Evolutionary conservation across 2,797 vertebrate species (phyloP), one percentile per base, ranked within the genome.

Genomic region (Ibycter americanus): DNA sequence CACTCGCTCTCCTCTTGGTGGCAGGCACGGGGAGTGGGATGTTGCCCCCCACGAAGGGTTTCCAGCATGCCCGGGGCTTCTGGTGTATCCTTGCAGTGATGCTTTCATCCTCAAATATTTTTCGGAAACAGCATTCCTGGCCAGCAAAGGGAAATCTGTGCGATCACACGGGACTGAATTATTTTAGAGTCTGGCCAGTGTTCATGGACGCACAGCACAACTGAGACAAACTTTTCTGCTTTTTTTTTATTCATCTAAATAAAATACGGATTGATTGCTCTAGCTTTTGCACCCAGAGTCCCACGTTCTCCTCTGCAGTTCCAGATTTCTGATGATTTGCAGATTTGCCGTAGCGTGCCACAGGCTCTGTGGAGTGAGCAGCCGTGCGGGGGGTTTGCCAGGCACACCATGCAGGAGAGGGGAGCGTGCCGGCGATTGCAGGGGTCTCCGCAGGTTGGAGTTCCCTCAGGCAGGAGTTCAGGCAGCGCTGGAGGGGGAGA

Each of bases 121-220:
- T 67, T 20, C 2, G 14, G 66, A 52, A 77, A 22, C 4, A 8
- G 5, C 12, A 2, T 74, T 79, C 52, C 81, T 51, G 65, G 34
- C 40, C 54, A 66, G 67, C n/a, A 12, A 83, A 65, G 46, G 67
- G 22, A 90, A 65, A 47, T 16, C 82, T 9, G 6, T 22, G 25
- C 9, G 46, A 44, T 21, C 58, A 3, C 15, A 13, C 49, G n/a
- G 55, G 54, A 68, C 25, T 32, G 54, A 38, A 23, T 77, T 77
- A 23, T 54, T 80, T 49, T 3, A 51, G 26, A 42, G 71, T 49
- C 52, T 54, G 61, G n/a, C 1, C 8, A 11, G 51, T 3, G 5
- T 49, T 27, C 14, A 0, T 1, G 20, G 87, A 19, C 1, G 1
- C 29, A 6, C 47, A 46, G 66, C 27, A 14, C 0, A 5, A 42